Evolutionary conservation across 2,113 vertebrate genomes (phyloP), one percentile per base, ranked within the genome.

Genomic region (Oreocharis arfaki): DNA sequence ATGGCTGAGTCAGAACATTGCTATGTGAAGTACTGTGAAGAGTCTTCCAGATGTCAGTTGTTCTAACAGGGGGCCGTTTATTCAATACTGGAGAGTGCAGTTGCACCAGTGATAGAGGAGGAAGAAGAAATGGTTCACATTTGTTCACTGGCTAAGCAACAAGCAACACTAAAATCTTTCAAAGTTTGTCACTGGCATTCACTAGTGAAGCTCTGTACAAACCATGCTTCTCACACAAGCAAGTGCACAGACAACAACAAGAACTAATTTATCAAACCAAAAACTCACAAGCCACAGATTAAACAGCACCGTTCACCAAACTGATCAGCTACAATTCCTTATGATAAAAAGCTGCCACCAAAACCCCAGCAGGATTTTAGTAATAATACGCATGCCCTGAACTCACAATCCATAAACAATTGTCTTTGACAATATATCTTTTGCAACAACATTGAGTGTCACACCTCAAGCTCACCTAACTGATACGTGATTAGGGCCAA

Each of bases 21-120:
- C 90, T 92, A 94, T 73, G 87, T 91, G 94, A 84, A 97, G 91
- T 81, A 47, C 70, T 96, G 81, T 90, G 76, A 94, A 89, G 96
- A 96, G 69, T 83, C 94, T 96, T 95, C 89, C 93, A 96, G 95
- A 96, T 94, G 89, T 91, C 94, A 83, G 75, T 95, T 84, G 63
- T 95, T 89, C 87, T 89, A 96, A 94, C 89, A 96, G 93, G 93
- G 89, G 79, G 94, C 61, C 60, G 13, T 82, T 96, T 96, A 94
- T 84, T 92, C 95, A 71, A 3, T 61, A 12, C 28, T 75, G 60
- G 63, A 68, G 78, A 95, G 39, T 10, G 63, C 67, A 57, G 87
- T 90, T 76, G 84, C 67, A 69, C 75, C 81, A 87, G 84, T 39
- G 65, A 52, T 14, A 81, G 14, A 75, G 32, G 12, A 68, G 63